These are phyloP conservation scores for Paralvinella palmiformis DNA, from an alignment of 1,140 invertebrate genomes.

Conservation along the genomic window DNA sequence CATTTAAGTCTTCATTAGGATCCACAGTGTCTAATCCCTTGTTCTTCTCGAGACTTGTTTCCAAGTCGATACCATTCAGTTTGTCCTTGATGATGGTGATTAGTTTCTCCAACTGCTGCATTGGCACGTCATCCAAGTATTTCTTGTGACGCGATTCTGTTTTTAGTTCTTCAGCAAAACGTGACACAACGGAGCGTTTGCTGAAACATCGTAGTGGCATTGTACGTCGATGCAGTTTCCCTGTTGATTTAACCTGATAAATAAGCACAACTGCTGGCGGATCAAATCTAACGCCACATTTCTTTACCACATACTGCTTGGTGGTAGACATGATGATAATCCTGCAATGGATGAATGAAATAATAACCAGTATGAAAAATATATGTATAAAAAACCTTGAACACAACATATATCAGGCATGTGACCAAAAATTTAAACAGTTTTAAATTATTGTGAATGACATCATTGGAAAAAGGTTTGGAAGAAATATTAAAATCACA, in stretches of 20 bases:
- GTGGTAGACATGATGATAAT: too few relatives aligned
- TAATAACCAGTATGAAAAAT: too few relatives aligned
- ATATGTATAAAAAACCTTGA: too few relatives aligned
- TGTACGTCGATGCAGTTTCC: conserved; percentile 37
- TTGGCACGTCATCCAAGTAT: conserved; percentile 34
- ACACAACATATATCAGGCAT: too few relatives aligned
- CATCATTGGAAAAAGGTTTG: too few relatives aligned
- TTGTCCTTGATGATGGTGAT: conserved; percentile 41
- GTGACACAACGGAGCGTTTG: conserved; percentile 33
- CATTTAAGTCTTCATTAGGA: conserved; percentile 54
- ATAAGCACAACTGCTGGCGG: conserved; percentile 45
- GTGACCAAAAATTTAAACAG: too few relatives aligned
- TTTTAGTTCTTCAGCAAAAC: conserved; percentile 33
- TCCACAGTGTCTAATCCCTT: conserved; percentile 38
- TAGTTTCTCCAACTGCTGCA: conserved; percentile 37
- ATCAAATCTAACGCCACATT: conserved; percentile 46
- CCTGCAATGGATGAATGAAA: too few relatives aligned
- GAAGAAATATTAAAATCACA: too few relatives aligned
- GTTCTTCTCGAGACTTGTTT: conserved; percentile 44
- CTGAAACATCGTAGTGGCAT: conserved; percentile 48
- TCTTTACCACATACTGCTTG: conserved; percentile 29
- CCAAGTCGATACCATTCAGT: conserved; percentile 37
- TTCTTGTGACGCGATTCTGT: conserved; percentile 31
- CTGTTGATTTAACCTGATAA: conserved; percentile 32
- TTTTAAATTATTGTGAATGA: too few relatives aligned